Evolutionary conservation across 2,797 vertebrate species (phyloP), one percentile per base, ranked within the genome.

Genomic region (Xenops minutus): DNA sequence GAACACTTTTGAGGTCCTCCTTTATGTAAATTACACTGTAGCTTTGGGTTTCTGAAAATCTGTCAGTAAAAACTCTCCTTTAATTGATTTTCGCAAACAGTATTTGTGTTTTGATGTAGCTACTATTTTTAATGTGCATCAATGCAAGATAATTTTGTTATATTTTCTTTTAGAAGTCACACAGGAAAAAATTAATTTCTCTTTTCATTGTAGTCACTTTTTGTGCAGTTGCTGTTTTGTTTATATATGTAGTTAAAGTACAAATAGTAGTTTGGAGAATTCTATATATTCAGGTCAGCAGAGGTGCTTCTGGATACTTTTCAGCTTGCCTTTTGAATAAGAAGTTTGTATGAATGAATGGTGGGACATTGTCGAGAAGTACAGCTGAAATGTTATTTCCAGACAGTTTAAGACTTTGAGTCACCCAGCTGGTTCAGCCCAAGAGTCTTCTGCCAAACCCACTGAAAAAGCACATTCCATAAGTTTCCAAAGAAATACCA

Each of bases 341-440:
- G 14, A 52, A 41, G 22, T 10, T 12, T 59, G 9, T 23, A 2
- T 29, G 49, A 72, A 23, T 0, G 3, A 62, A 48, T 51, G n/a
- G 10, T 21, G 64, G 49, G 39, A 62, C 11, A 11, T 7, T 61
- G 39, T n/a, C 8, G 2, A 52, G 34, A 32, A 21, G 7, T 18
- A 2, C 12, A 37, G 17, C 20, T 58, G 30, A 56, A 74, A 58
- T 68, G 11, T 22, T 37, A 21, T 77, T 74, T 76, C 19, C 61
- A 32, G 7, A 6, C 29, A 51, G 22, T 34, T 21, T 51, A 68
- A 75, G 27, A 49, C 12, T 80, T 44, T 22, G 39, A 62, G 14
- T 36, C 10, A 7, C 22, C 18, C 56, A 7, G 18, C 4, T 71
- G 8, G 5, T n/a, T 48, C 9, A 5, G 0, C 3, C 15, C 48